Base-by-base conservation (phyloP, 2,113 vertebrate genomes). In the Rhinichthys klamathensis region DNA sequence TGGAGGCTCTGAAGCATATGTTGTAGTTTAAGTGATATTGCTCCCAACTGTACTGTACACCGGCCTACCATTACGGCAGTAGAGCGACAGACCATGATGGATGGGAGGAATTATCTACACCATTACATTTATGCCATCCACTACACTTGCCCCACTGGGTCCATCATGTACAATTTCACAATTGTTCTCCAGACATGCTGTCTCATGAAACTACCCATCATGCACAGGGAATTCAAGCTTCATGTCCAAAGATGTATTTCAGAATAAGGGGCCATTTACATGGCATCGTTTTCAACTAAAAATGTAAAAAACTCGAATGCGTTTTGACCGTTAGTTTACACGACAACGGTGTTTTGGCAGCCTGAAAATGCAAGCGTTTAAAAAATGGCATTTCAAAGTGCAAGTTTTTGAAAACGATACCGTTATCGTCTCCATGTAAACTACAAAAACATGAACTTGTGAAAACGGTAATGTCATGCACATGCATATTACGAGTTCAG, bases 21-120 rank as follows among this genome's bases (percentile, higher is more conserved):
- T 44, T 77, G 35, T 32, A 35, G 83, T 67, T 76, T 84, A 78
- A 54, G 63, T 76, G 60, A 60, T 70, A 70, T 70, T 67, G 49
- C 54, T 78, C 49, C 51, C 60, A 85, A 69, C 49, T 79, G 75
- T 60, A 58, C 32, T 18, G 1, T n/a, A 35, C 61, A 69, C 30
- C 38, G 11, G 35, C 54, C 13, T 44, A 58, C 75, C 76, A 54
- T 78, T 84, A 63, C 6, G 11, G 58, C 58, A 65, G 16, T 44
- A 65, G 25, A 65, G 78, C 10, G 78, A 80, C 78, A 65, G n/a
- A n/a, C 10, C 58, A 63, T 80, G 78, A 80, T 80, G 78, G 60
- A 80, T 80, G 58, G 25, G 58, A 65, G 58, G 25, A 80, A 80
- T 80, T 80, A 80, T 46, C 78, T 44, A 65, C 38, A n/a, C n/a